These are phyloP conservation scores for Samia ricini DNA, from an alignment of 1,140 invertebrate species.

Conservation along the genomic window DNA sequence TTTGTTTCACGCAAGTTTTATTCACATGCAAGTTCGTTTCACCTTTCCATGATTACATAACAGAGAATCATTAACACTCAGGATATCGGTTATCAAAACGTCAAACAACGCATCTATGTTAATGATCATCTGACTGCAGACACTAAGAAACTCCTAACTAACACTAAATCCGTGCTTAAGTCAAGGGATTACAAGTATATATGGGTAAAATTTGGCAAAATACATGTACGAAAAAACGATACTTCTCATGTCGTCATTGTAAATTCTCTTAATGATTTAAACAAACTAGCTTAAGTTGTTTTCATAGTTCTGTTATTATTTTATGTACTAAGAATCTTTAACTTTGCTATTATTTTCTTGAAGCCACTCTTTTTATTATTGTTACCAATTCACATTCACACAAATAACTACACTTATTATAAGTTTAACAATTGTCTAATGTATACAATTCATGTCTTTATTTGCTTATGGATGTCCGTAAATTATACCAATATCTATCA, in stretches of 20 bases:
- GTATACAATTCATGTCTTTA: too few relatives aligned
- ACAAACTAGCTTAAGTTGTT: constrained; percentile 9
- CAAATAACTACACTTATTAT: too few relatives aligned
- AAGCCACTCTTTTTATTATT: too few relatives aligned
- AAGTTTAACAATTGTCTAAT: too few relatives aligned
- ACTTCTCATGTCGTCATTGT: constrained; percentile 10
- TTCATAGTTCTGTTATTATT: not conserved
- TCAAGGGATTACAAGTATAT: constrained; percentile 7
- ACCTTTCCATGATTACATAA: too few relatives aligned
- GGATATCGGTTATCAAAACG: constrained; percentile 12
- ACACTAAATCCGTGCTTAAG: not conserved
- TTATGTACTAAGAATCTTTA: too few relatives aligned
- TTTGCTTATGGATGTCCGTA: too few relatives aligned
- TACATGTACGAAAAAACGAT: constrained; percentile 17
- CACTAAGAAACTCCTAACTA: constrained; percentile 12
- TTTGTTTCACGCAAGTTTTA: not conserved
- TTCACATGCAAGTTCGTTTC: too few relatives aligned
- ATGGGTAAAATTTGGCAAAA: constrained; percentile 17
- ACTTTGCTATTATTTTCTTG: too few relatives aligned
- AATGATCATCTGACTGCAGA: constrained; percentile 17
- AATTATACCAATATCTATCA: too few relatives aligned
- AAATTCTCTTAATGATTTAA: constrained; percentile 10
- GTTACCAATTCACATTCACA: too few relatives aligned
- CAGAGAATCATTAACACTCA: constrained; percentile 5
- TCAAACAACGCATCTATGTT: not conserved